phyloP scores from a whole-genome alignment of 2,888 invertebrate genomes.

The Nasonovia ribisnigri region DNA sequence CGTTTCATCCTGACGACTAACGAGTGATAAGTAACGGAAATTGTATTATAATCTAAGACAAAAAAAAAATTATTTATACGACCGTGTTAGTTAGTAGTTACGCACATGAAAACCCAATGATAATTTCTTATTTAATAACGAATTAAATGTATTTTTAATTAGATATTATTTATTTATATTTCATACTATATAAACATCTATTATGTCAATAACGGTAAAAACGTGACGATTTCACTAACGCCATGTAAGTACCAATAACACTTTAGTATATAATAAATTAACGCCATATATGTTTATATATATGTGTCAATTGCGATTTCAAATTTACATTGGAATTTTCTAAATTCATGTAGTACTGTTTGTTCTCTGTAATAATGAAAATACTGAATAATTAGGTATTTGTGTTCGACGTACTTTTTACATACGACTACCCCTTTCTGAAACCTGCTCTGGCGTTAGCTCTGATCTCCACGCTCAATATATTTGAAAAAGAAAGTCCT shows the following conservation, averaged over 20 bases:
- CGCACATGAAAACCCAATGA: neutral
- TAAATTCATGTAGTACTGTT: neutral
- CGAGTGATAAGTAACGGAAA: neutral
- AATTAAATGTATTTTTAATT: slow-evolving; percentile 5
- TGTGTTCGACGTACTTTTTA: neutral
- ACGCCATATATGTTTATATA: neutral
- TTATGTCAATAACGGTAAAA: slow-evolving; percentile 43
- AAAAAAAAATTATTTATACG: neutral
- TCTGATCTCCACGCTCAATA: neutral
- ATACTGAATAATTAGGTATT: neutral
- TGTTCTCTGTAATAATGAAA: neutral
- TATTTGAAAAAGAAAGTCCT: slow-evolving; percentile 59
- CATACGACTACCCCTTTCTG: slow-evolving; percentile 30
- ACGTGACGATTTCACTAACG: slow-evolving; percentile 39
- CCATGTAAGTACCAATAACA: neutral
- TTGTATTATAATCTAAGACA: neutral
- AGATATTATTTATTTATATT: slow-evolving; percentile 4
- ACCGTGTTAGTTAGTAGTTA: neutral
- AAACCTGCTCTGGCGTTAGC: slow-evolving; percentile 45
- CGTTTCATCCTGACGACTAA: slow-evolving; percentile 51
- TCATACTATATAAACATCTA: neutral
- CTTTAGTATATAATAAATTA: neutral
- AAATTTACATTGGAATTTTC: neutral
- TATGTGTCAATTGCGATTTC: neutral
- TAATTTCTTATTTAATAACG: neutral